phyloP scores from a whole-genome alignment of 1,140 invertebrate genomes.

The Daktulosphaira vitifoliae region DNA sequence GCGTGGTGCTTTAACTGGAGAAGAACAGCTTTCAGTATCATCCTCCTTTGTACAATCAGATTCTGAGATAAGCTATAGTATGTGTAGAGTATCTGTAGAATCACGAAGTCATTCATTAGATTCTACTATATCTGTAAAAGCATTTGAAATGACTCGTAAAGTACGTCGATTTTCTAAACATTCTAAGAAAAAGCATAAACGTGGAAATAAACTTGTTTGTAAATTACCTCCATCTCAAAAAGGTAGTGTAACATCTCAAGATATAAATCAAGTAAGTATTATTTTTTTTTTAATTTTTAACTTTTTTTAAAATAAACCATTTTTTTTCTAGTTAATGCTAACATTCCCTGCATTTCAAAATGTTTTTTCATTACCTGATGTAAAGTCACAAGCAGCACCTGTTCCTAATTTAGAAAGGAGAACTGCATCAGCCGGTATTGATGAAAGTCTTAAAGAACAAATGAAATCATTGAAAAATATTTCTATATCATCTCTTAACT shows the following conservation, averaged over 20 bases:
- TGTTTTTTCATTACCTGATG: not conserved
- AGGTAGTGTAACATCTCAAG: constrained; percentile 17
- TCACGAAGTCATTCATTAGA: constrained; percentile 73
- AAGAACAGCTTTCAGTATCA: constrained; percentile 50
- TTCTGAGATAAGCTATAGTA: constrained; percentile 63
- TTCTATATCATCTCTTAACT: constrained; percentile 17
- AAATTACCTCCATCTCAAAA: constrained; percentile 17
- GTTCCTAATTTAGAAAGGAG: constrained; percentile 48
- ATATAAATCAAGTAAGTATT: constrained; percentile 27
- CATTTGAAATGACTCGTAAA: constrained; percentile 68
- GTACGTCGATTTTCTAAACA: constrained; percentile 41
- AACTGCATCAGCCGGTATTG: constrained; percentile 46
- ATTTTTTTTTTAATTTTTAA: not conserved
- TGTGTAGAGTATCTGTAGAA: constrained; percentile 67
- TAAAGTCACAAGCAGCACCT: constrained; percentile 4
- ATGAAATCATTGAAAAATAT: not conserved
- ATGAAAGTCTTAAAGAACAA: constrained; percentile 1
- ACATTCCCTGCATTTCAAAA: constrained; percentile 17
- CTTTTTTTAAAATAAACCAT: not conserved
- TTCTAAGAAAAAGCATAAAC: constrained; percentile 15
- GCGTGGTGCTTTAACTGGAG: constrained; percentile 59
- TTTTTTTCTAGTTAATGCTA: not conserved
- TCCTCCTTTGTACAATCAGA: constrained; percentile 55
- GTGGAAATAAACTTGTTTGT: constrained; percentile 10
- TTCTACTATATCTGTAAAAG: constrained; percentile 73